Percentiles rank a stretch among this genome's conserved stretches.
Evolutionary conservation across 2,113 vertebrate genomes (phyloP).

Genomic region (Numida meleagris): DNA sequence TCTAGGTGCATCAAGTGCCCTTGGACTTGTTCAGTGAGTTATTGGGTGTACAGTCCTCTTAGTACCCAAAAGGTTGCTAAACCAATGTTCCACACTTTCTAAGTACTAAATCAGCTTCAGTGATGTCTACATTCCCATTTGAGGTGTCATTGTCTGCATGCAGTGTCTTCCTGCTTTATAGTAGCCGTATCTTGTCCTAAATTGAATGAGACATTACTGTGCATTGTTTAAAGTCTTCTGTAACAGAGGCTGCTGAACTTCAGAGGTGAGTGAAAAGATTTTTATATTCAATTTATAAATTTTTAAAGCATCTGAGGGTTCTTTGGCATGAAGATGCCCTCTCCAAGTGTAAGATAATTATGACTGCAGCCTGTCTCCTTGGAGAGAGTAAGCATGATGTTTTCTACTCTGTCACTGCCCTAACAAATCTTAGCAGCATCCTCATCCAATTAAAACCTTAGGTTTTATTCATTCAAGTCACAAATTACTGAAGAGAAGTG

Average conservation of each 20-base stretch:
- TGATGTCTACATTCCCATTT: slow-evolving; percentile 17
- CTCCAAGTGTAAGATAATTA: slow-evolving; percentile 6
- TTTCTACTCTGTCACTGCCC: background rate
- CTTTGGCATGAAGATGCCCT: background rate
- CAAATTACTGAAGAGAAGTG: slow-evolving; percentile 52
- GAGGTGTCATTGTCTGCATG: slow-evolving; percentile 38
- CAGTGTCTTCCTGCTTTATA: slow-evolving; percentile 16
- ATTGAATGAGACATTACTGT: background rate
- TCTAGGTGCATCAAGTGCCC: slow-evolving; percentile 3
- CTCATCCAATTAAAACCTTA: slow-evolving; percentile 6
- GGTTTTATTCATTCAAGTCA: slow-evolving; percentile 62
- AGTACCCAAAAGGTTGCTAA: slow-evolving; percentile 18
- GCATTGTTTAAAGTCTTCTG: background rate
- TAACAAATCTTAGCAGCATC: slow-evolving; percentile 19
- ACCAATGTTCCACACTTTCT: background rate
- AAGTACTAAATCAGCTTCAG: slow-evolving; percentile 8
- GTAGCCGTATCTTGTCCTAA: slow-evolving; percentile 6
- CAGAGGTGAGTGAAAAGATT: background rate
- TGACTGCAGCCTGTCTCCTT: background rate
- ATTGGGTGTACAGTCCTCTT: background rate
- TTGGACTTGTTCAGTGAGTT: slow-evolving; percentile 14
- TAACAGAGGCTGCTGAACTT: background rate
- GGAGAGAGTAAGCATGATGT: background rate
- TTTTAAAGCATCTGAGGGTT: background rate
- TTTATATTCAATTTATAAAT: background rate